phyloP scores from a whole-genome alignment of 1,140 invertebrate genomes.

The Anastatus disparis region DNA sequence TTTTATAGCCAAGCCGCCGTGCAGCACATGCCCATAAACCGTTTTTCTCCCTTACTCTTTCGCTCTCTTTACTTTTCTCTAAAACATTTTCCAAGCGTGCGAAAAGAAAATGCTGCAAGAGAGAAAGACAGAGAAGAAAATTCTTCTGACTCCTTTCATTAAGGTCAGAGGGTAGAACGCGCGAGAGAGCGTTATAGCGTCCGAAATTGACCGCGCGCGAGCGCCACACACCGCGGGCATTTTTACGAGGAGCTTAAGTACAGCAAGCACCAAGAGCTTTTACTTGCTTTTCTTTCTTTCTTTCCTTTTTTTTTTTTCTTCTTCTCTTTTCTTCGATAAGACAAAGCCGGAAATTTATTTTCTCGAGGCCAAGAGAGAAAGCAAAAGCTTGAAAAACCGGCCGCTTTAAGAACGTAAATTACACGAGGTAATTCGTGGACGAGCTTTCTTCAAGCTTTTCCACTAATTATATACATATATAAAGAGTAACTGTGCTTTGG shows the following conservation, averaged over 20 bases:
- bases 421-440: conserved; percentile 18
- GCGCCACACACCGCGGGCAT: conserved; percentile 8
- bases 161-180: no score
- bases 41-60: no score
- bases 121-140: background rate
- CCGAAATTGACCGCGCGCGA: conserved; percentile 15
- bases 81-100: no score
- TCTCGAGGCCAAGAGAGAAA: background rate
- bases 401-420: conserved; percentile 20
- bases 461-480: conserved; percentile 32
- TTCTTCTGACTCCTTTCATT: conserved; percentile 29
- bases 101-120: background rate
- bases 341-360: conserved; percentile 37
- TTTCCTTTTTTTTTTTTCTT: no score
- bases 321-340: conserved; percentile 29
- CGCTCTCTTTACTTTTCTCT: no score
- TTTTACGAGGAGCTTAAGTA: conserved; percentile 32
- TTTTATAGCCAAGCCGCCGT: no score
- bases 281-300: no score
- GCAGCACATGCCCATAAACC: no score
- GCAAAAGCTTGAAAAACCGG: background rate
- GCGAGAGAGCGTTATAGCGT: background rate
- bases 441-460: background rate
- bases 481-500: no score
- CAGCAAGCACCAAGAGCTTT: background rate